Evolutionary conservation across 2,113 vertebrate genomes (phyloP).

Genomic region (Sardina pilchardus): DNA sequence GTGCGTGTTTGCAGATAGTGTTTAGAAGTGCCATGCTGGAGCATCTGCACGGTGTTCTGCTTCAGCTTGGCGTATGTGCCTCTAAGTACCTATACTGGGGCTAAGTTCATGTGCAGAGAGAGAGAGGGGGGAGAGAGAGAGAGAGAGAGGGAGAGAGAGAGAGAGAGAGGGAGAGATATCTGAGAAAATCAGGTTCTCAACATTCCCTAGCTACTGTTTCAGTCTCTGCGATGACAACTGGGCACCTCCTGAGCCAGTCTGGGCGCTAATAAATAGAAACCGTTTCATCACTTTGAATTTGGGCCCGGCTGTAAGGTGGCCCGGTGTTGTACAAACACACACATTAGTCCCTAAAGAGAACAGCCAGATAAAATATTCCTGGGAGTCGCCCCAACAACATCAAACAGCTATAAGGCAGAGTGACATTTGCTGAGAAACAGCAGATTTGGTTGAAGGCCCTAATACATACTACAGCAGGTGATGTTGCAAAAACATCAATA

Average conservation of each 20-base stretch:
- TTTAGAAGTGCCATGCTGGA: too few relatives aligned
- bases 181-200: neutral
- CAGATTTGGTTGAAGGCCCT: slow-evolving; percentile 22
- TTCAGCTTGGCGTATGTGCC: too few relatives aligned
- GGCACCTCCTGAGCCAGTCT: neutral
- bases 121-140: neutral
- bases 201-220: neutral
- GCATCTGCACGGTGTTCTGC: too few relatives aligned
- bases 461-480: slow-evolving; percentile 12
- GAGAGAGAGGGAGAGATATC: neutral
- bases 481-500: slow-evolving; percentile 40
- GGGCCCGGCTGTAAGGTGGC: neutral
- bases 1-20: neutral
- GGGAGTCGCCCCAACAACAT: slow-evolving; percentile 13
- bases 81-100: too few relatives aligned
- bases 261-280: neutral
- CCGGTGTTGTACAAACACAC: neutral
- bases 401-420: slow-evolving; percentile 5
- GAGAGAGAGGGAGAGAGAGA: neutral
- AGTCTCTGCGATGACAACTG: neutral
- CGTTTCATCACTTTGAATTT: neutral
- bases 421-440: neutral
- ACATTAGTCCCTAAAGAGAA: neutral
- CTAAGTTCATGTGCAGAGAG: neutral
- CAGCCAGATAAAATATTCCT: neutral